Percentiles rank a stretch among this genome's conserved stretches.
phyloP scores from a whole-genome alignment of 2,888 invertebrate species.

The Panorpa germanica region DNA sequence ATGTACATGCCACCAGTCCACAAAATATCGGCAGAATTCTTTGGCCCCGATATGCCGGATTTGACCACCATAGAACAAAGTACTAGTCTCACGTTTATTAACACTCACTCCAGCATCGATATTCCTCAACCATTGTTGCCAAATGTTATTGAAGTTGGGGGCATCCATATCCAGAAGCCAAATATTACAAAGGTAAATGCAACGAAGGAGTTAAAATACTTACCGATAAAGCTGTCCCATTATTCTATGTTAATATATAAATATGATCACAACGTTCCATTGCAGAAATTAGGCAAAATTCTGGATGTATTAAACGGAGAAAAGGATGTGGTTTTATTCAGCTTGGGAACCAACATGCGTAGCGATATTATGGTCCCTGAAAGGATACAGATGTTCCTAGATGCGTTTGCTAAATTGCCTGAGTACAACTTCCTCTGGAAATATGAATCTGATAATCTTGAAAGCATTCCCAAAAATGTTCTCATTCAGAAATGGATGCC shows the following conservation, averaged over 20 bases:
- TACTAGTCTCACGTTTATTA: conserved; percentile 7
- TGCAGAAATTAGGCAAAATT: too few relatives aligned
- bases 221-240: neutral
- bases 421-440: conserved; percentile 10
- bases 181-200: too few relatives aligned
- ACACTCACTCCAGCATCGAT: conserved; percentile 9
- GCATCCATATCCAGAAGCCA: conserved; percentile 6
- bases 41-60: conserved; percentile 1
- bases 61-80: conserved; percentile 6
- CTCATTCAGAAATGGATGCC: conserved; percentile 9
- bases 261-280: neutral
- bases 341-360: conserved; percentile 10
- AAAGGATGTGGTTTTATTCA: conserved; percentile 10
- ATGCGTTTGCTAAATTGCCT: conserved; percentile 8
- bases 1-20: conserved; percentile 8
- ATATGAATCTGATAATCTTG: conserved; percentile 4
- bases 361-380: conserved; percentile 5
- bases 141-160: conserved; percentile 8
- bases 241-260: neutral
- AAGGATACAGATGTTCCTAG: conserved; percentile 2
- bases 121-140: conserved; percentile 6
- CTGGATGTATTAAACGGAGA: too few relatives aligned
- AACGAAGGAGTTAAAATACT: too few relatives aligned
- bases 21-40: conserved; percentile 3
- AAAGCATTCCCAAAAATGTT: too few relatives aligned